Conservation (phyloP, 2,797 vertebrate species). For the Aulostomus chinensis region DNA sequence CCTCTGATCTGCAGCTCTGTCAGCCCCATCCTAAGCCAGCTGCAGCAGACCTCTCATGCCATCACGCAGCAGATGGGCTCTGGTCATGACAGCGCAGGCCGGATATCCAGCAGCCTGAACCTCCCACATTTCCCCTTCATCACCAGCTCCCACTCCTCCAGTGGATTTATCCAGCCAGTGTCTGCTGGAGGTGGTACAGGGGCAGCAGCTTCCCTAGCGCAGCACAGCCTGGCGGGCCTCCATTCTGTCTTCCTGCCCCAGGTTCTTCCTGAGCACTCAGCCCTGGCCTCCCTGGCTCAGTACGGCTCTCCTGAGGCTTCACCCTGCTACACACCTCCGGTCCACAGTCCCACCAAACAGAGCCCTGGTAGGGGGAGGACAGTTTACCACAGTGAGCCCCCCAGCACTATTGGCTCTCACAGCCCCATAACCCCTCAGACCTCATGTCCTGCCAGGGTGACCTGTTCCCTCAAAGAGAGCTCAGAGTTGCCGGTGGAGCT, state of each 20-base stretch:
- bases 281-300: conserved; percentile 81
- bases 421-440: conserved; percentile 83
- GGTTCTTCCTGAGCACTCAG: conserved; percentile 82
- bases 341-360: conserved; percentile 82
- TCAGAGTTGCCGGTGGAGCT: conserved; percentile 80
- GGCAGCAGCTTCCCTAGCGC: conserved; percentile 69
- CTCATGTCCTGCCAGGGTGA: conserved; percentile 76
- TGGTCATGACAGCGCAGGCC: conserved; percentile 71
- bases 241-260: conserved; percentile 80
- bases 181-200: conserved; percentile 29
- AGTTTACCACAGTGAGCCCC: conserved; percentile 73
- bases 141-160: conserved; percentile 75
- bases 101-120: conserved; percentile 67
- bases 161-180: conserved; percentile 77
- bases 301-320: conserved; percentile 78
- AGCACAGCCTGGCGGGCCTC: conserved; percentile 83
- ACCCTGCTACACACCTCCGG: conserved; percentile 82
- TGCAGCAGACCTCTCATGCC: conserved; percentile 76
- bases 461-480: conserved; percentile 58
- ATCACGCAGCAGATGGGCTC: conserved; percentile 69
- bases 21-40: conserved; percentile 79
- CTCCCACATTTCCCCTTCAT: conserved; percentile 75
- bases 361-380: conserved; percentile 84
- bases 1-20: conserved; percentile 84
- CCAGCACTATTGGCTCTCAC: conserved; percentile 77